Conservation (phyloP, 23 tunicate genomes). For the Aplidium turbinatum region DNA sequence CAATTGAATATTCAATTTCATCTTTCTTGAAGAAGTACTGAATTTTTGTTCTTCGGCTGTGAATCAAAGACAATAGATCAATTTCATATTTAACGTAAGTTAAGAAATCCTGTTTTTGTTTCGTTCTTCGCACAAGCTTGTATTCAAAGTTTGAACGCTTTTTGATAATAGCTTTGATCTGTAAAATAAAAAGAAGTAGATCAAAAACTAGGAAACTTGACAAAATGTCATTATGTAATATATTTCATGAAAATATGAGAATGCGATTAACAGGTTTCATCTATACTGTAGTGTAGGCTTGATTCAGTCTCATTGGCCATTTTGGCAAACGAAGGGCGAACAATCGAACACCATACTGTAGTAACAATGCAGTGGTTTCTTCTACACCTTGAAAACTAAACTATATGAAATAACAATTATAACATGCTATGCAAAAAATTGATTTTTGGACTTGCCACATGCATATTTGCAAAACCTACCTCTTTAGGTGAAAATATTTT, state of each 20-base stretch:
- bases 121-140: constrained; percentile 67
- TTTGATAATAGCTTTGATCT: constrained; percentile 80
- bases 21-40: constrained; percentile 76
- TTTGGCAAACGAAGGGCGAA: no score
- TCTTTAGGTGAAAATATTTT: constrained; percentile 54
- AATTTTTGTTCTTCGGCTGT: constrained; percentile 54
- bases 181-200: not conserved
- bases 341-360: no score
- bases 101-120: constrained; percentile 71
- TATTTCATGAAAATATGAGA: no score
- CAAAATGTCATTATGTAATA: no score
- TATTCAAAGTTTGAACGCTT: constrained; percentile 72
- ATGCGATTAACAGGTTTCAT: no score
- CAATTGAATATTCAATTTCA: constrained; percentile 82
- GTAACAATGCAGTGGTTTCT: no score
- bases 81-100: constrained; percentile 76
- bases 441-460: no score
- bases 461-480: constrained; percentile 32
- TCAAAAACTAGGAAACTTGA: no score
- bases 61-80: constrained; percentile 50
- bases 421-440: not conserved
- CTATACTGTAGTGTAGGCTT: no score
- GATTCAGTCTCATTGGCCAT: no score
- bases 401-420: not conserved
- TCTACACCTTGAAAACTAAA: no score